These are phyloP conservation scores for Harmothoe impar DNA, from an alignment of 2,888 invertebrate species.

Conservation along the genomic window DNA sequence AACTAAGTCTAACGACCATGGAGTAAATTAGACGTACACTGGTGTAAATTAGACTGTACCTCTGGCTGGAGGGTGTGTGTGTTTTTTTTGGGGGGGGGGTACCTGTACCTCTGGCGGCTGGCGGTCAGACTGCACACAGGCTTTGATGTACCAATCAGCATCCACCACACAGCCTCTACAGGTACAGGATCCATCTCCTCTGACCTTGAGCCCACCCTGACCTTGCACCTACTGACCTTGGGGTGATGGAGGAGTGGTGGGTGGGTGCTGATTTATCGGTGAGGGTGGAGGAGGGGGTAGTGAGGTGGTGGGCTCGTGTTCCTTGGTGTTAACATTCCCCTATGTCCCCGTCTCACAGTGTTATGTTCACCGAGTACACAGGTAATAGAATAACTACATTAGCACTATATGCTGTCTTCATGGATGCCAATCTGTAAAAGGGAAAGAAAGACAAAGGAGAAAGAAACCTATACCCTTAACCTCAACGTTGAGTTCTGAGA, in stretches of 20 bases:
- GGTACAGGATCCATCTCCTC: slow-evolving; percentile 48
- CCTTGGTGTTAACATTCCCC: slow-evolving; percentile 22
- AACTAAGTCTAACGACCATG: not conserved
- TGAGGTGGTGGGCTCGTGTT: not conserved
- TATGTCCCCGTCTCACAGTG: not conserved
- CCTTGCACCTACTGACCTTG: slow-evolving; percentile 56
- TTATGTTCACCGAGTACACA: not conserved
- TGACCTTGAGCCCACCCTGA: slow-evolving; percentile 11
- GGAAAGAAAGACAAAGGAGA: too few relatives aligned
- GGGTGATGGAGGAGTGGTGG: not conserved
- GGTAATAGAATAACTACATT: not conserved
- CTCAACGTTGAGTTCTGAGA: too few relatives aligned
- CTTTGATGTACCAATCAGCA: slow-evolving; percentile 58
- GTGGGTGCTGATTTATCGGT: not conserved
- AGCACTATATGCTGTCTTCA: too few relatives aligned
- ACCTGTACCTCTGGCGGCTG: not conserved
- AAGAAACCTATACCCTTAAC: too few relatives aligned
- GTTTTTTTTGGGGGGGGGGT: not conserved
- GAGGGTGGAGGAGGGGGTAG: not conserved
- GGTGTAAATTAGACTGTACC: too few relatives aligned
- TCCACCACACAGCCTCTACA: not conserved
- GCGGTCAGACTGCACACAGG: not conserved
- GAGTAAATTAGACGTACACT: slow-evolving; percentile 13
- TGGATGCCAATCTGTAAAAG: too few relatives aligned
- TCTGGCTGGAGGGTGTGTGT: too few relatives aligned